Percentiles rank a stretch among this genome's conserved stretches.
phyloP scores from a whole-genome alignment of 2,888 invertebrate species.

The Tipula helvola region DNA sequence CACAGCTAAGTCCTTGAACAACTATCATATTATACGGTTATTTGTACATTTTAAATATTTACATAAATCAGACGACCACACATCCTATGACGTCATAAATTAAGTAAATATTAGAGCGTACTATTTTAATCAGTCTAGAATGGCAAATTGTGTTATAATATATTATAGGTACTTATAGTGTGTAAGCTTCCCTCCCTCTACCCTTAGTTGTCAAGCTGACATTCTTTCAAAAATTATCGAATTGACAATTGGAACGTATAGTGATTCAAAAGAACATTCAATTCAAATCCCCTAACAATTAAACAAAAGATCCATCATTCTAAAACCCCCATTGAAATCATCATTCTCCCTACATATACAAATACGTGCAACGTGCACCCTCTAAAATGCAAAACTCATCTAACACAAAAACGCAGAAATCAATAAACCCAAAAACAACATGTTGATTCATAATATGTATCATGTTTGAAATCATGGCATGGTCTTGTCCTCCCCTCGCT shows the following conservation, averaged over 20 bases:
- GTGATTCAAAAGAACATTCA: neutral
- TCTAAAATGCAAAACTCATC: neutral
- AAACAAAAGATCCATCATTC: neutral
- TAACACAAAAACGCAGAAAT: neutral
- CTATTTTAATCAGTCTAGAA: no score
- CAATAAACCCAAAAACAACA: neutral
- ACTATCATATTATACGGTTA: neutral
- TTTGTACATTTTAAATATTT: neutral
- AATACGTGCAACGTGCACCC: neutral
- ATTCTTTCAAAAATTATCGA: no score
- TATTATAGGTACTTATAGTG: no score
- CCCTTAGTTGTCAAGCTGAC: no score
- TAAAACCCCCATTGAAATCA: neutral
- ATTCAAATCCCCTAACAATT: neutral
- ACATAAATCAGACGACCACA: neutral
- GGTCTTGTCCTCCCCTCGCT: neutral
- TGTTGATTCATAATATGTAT: neutral
- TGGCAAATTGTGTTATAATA: no score
- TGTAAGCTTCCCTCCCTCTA: no score
- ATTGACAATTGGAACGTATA: no score
- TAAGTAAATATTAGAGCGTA: no score
- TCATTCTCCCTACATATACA: neutral
- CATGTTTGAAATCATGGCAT: neutral
- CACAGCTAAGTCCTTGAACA: neutral
- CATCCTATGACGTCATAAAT: neutral